Percentiles rank a stretch among this genome's conserved stretches.
Evolutionary conservation across 1,140 invertebrate species (phyloP).

Genomic region (Pseudomyrmex sp.): DNA sequence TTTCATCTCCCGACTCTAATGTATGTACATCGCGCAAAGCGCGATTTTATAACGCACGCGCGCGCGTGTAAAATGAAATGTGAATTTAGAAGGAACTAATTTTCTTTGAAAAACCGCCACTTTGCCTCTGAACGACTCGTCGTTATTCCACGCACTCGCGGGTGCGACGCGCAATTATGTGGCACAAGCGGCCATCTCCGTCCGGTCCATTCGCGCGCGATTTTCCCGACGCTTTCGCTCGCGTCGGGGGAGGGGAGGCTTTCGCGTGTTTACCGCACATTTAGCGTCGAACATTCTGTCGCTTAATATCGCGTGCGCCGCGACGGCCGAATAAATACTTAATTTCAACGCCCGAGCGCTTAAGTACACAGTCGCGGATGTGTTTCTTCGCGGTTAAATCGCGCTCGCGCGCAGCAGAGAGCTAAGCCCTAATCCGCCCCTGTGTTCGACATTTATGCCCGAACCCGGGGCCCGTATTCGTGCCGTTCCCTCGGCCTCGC

Average conservation of each 20-base stretch:
- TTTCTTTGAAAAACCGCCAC: background rate
- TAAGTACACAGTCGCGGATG: conserved; percentile 63
- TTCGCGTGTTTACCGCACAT: conserved; percentile 42
- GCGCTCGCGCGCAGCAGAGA: conserved; percentile 52
- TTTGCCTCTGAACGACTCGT: conserved; percentile 10
- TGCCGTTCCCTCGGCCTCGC: conserved; percentile 25
- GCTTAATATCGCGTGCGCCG: conserved; percentile 63
- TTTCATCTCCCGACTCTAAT: too few relatives aligned
- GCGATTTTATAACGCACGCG: too few relatives aligned
- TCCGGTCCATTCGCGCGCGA: background rate
- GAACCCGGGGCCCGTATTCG: conserved; percentile 38
- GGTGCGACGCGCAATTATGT: background rate
- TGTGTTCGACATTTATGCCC: conserved; percentile 44
- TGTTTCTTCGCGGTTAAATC: conserved; percentile 61
- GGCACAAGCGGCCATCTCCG: conserved; percentile 10
- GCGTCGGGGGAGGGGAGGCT: background rate
- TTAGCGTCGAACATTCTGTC: conserved; percentile 24
- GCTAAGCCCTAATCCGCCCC: conserved; percentile 52
- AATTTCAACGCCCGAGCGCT: conserved; percentile 44
- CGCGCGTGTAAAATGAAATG: too few relatives aligned
- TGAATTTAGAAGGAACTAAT: background rate
- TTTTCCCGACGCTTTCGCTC: background rate
- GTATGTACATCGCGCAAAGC: too few relatives aligned
- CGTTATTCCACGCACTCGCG: conserved; percentile 1
- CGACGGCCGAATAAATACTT: conserved; percentile 58